phyloP scores from a whole-genome alignment of 1,140 invertebrate species.

The Formica exsecta region DNA sequence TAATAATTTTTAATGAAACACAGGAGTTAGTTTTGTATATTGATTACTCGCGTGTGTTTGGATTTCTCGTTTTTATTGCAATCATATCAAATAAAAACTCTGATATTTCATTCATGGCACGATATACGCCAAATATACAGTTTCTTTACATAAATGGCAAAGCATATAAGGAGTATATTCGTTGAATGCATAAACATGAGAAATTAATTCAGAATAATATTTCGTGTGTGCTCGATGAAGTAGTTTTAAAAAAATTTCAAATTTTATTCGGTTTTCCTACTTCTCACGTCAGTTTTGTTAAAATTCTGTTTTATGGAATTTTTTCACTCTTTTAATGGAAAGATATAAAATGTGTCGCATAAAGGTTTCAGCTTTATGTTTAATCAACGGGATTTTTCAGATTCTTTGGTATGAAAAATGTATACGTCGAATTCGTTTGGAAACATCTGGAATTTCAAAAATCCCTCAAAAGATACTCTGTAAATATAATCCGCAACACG shows the following conservation, averaged over 20 bases:
- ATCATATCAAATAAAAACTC: not conserved
- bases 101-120: not conserved
- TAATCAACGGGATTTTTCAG: not conserved
- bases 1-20: constrained; percentile 23
- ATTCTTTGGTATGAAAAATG: not conserved
- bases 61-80: constrained; percentile 14
- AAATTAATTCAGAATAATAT: not conserved
- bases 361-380: not conserved
- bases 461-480: not conserved
- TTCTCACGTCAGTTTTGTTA: not conserved
- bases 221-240: not conserved
- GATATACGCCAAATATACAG: not conserved
- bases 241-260: not conserved
- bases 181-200: too few relatives aligned
- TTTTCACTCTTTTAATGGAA: not conserved
- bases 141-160: not conserved
- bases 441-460: not conserved
- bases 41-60: not conserved
- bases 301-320: not conserved
- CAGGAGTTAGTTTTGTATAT: not conserved
- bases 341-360: not conserved
- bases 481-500: not conserved
- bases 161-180: not conserved
- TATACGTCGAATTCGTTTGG: not conserved
- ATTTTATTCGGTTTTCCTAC: not conserved